Evolutionary conservation across 2,797 vertebrate genomes (phyloP).

Genomic region (Protonibea diacanthus): DNA sequence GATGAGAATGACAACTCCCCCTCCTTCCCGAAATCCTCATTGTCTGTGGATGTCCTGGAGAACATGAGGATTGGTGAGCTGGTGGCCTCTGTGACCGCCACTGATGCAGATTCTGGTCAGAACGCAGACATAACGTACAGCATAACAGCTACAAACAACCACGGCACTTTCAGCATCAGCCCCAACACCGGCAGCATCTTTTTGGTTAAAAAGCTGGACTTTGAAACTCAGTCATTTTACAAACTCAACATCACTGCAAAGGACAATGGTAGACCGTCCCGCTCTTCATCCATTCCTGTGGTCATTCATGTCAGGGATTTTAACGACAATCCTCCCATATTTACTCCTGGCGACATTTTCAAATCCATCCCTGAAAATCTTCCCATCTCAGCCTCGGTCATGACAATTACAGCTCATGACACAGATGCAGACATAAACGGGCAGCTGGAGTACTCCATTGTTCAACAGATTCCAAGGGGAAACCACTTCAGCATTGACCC

Average conservation of each 20-base stretch:
- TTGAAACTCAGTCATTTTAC: conserved; percentile 95
- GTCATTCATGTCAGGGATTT: conserved; percentile 96
- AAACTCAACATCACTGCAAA: conserved; percentile 95
- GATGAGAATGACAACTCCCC: conserved; percentile 98
- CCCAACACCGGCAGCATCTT: conserved; percentile 98
- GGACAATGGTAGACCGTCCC: conserved; percentile 92
- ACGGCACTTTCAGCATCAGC: conserved; percentile 97
- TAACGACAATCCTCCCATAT: conserved; percentile 96
- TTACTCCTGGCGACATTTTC: conserved; percentile 94
- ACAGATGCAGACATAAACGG: conserved; percentile 98
- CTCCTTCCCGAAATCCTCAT: conserved; percentile 91
- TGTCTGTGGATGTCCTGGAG: conserved; percentile 94
- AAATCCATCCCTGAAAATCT: conserved; percentile 96
- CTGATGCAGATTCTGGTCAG: conserved; percentile 92
- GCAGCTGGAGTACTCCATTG: conserved; percentile 91
- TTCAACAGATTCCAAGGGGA: conserved; percentile 94
- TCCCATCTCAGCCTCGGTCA: conserved; percentile 91
- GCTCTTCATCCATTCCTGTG: conserved; percentile 94
- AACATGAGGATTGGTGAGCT: conserved; percentile 98
- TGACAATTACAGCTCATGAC: conserved; percentile 93
- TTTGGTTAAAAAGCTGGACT: conserved; percentile 94
- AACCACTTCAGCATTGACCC: conserved; percentile 92
- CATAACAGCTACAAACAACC: conserved; percentile 94
- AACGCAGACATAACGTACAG: conserved; percentile 96
- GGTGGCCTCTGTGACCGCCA: conserved; percentile 94